phyloP scores from a whole-genome alignment of 2,888 invertebrate genomes.

The Melinaea menophilus region DNA sequence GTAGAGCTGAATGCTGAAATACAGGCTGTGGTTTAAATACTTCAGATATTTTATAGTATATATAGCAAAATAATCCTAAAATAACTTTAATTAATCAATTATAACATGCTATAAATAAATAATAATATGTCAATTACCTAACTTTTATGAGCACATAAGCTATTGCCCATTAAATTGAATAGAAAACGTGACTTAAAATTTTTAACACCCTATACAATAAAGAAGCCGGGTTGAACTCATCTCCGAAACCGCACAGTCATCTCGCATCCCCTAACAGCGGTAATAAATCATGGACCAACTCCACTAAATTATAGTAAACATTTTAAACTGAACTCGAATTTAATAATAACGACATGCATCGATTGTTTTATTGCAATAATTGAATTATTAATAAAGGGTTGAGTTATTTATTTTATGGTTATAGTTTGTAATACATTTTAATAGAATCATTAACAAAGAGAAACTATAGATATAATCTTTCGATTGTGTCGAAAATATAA shows the following conservation, averaged over 20 bases:
- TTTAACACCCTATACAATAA: conserved; percentile 30
- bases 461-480: no score
- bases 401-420: conserved; percentile 46
- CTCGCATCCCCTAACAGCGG: conserved; percentile 50
- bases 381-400: conserved; percentile 64
- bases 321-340: conserved; percentile 70
- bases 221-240: conserved; percentile 37
- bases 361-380: conserved; percentile 68
- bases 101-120: no score
- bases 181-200: conserved; percentile 4
- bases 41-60: conserved; percentile 21
- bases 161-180: conserved; percentile 10
- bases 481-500: no score
- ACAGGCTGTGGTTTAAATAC: conserved; percentile 53
- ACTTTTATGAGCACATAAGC: no score
- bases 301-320: conserved; percentile 67
- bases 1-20: conserved; percentile 45
- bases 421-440: conserved; percentile 25
- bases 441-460: background rate
- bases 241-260: conserved; percentile 58
- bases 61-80: no score
- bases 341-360: conserved; percentile 73
- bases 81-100: conserved; percentile 5
- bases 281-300: conserved; percentile 55
- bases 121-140: background rate